phyloP scores from a whole-genome alignment of 2,113 vertebrate species.

The Ondatra zibethicus region DNA sequence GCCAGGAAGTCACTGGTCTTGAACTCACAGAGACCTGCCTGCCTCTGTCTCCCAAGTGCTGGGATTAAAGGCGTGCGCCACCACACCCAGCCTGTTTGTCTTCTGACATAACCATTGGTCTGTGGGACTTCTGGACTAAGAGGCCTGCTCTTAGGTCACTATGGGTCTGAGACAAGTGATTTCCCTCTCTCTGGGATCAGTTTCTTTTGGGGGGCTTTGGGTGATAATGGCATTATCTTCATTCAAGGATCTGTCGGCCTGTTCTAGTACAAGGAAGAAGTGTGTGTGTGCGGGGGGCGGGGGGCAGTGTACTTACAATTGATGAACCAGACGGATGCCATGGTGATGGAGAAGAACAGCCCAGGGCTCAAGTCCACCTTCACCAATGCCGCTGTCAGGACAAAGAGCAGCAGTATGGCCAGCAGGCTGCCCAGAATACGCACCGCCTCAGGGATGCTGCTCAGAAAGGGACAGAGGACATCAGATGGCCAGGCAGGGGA shows the following conservation, averaged over 20 bases:
- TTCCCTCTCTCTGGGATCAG: neutral
- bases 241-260: neutral
- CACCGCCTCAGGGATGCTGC: conserved; percentile 88
- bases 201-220: neutral
- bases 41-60: neutral
- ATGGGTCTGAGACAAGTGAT: neutral
- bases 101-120: neutral
- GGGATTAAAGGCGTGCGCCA: neutral
- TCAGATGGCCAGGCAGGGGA: neutral
- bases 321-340: conserved; percentile 94
- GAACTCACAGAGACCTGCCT: neutral
- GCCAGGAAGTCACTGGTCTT: neutral
- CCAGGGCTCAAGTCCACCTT: conserved; percentile 87
- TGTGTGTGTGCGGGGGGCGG: neutral
- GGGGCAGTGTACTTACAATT: conserved; percentile 88
- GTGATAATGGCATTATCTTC: neutral
- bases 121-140: neutral
- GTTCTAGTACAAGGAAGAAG: neutral
- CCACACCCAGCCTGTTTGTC: neutral
- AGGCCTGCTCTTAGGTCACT: neutral
- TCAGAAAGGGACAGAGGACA: neutral
- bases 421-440: conserved; percentile 91
- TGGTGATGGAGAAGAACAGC: conserved; percentile 91
- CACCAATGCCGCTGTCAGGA: conserved; percentile 90
- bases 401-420: conserved; percentile 90